Percentiles rank a stretch among this genome's conserved stretches.
Conservation (phyloP, 2,113 vertebrate genomes). For the Uria lomvia region DNA sequence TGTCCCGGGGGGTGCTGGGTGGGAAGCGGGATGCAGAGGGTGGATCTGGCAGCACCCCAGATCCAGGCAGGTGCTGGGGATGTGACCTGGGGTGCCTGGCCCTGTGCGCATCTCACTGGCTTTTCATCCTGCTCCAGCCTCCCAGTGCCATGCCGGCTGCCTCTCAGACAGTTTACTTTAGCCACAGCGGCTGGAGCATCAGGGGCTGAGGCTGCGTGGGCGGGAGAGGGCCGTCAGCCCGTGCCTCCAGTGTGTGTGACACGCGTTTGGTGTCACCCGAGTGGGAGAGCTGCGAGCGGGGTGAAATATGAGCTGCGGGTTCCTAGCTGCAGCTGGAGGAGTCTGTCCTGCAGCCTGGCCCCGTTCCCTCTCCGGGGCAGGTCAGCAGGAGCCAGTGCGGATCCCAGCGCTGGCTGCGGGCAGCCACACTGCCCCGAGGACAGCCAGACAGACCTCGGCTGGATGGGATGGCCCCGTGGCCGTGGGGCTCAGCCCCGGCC, state of each 20-base stretch:
- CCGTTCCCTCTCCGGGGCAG: not conserved
- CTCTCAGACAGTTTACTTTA: not conserved
- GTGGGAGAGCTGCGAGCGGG: not conserved
- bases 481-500: not conserved
- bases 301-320: constrained; percentile 47
- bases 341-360: not conserved
- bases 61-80: not conserved
- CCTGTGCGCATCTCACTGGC: rapidly evolving
- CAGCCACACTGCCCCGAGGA: rapidly evolving
- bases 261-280: constrained; percentile 54
- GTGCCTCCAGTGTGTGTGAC: constrained; percentile 24
- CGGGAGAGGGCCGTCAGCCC: not conserved
- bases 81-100: rapidly evolving
- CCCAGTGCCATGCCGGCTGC: not conserved
- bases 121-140: not conserved
- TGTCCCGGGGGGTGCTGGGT: rapidly evolving
- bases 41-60: not conserved
- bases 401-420: not conserved
- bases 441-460: rapidly evolving
- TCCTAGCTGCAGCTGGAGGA: constrained; percentile 17
- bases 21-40: rapidly evolving
- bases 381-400: not conserved
- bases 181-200: not conserved
- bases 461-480: rapidly evolving
- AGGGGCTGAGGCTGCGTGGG: not conserved